phyloP scores from a whole-genome alignment of 2,888 invertebrate genomes.

The Hipparchia sbordonii region DNA sequence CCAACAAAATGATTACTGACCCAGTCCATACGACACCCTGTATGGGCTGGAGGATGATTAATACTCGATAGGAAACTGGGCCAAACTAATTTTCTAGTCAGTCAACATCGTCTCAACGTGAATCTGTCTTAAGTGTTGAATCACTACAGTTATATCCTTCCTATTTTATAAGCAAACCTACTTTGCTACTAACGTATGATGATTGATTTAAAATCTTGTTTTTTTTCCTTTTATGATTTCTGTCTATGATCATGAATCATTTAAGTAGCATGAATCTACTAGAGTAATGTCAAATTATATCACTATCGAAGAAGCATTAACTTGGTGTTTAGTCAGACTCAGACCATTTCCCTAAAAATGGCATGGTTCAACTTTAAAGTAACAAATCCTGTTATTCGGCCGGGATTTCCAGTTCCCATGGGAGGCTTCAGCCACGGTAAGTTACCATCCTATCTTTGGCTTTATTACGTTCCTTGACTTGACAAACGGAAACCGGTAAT shows the following conservation, averaged over 20 bases:
- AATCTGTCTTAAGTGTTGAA: conserved; percentile 21
- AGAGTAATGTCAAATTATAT: too few relatives aligned
- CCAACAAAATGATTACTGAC: conserved; percentile 51
- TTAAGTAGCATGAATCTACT: background rate
- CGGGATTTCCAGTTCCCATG: background rate
- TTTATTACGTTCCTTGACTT: background rate
- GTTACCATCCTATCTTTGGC: background rate
- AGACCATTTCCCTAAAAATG: background rate
- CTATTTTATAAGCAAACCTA: conserved; percentile 1
- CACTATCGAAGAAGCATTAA: background rate
- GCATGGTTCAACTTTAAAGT: background rate
- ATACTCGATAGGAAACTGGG: conserved; percentile 61
- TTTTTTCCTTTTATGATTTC: background rate
- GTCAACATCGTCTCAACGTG: conserved; percentile 24
- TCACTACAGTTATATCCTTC: conserved; percentile 11
- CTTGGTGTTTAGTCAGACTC: background rate
- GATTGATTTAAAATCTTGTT: background rate
- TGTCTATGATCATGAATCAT: background rate
- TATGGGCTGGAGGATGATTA: conserved; percentile 67
- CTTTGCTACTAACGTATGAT: background rate
- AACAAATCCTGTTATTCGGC: background rate
- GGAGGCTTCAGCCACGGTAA: background rate
- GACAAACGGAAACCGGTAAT: background rate
- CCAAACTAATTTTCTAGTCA: conserved; percentile 54
- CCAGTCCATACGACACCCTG: conserved; percentile 55